These are phyloP conservation scores for Bathynomus jamesi DNA, from an alignment of 1,140 invertebrate genomes.

Conservation along the genomic window DNA sequence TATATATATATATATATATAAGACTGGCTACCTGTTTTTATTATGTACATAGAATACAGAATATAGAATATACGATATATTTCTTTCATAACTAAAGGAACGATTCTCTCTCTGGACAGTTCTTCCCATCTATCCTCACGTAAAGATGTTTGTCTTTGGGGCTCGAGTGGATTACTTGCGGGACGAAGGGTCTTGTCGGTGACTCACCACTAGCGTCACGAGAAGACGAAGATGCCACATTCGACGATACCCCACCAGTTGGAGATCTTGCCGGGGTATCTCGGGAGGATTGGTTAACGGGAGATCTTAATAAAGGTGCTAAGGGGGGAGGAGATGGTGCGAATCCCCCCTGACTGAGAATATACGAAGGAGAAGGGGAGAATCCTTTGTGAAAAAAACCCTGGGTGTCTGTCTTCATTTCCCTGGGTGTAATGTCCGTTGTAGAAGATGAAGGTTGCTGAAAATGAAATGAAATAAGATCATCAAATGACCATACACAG, in stretches of 20 bases:
- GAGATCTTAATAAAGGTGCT: neutral
- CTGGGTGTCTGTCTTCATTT: neutral
- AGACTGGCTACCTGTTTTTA: no score
- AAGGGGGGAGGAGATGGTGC: neutral
- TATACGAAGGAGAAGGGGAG: neutral
- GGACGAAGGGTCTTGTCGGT: neutral
- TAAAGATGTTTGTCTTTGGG: neutral
- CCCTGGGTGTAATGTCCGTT: neutral
- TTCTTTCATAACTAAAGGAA: neutral
- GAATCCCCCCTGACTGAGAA: neutral
- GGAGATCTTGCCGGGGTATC: neutral
- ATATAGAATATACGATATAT: no score
- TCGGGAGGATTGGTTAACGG: neutral
- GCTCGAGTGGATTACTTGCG: neutral
- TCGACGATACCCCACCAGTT: neutral
- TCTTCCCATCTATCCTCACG: neutral
- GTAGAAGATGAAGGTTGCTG: neutral
- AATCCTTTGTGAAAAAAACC: neutral
- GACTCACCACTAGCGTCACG: neutral
- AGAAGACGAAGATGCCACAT: neutral
- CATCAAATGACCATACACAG: no score
- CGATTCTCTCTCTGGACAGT: neutral
- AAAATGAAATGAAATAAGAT: no score
- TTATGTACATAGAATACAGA: no score
- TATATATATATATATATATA: no score